Percentiles rank a stretch among this genome's conserved stretches.
These are phyloP conservation scores for Amblyjoppa fuscipennis DNA, from an alignment of 2,888 invertebrate genomes.

Conservation along the genomic window DNA sequence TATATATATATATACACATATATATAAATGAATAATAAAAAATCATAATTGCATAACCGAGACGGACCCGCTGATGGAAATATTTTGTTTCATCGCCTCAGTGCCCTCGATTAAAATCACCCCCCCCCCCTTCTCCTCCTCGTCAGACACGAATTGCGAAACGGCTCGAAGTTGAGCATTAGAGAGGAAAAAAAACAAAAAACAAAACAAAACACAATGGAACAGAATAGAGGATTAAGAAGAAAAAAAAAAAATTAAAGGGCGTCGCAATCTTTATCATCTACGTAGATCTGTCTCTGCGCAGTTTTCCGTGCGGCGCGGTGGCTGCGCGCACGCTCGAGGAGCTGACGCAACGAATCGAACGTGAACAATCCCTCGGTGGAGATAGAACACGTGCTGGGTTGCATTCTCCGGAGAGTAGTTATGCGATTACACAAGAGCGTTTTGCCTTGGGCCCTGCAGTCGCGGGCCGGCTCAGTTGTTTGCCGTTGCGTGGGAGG, in stretches of 20 bases:
- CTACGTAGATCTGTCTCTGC: conserved; percentile 23
- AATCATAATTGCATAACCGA: no score
- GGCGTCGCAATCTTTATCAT: conserved; percentile 33
- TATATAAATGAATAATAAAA: no score
- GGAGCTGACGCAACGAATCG: conserved; percentile 56
- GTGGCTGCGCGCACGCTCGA: background rate
- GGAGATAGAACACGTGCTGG: conserved; percentile 63
- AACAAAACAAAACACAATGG: background rate
- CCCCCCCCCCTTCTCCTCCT: no score
- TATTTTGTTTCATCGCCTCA: no score
- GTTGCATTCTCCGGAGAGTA: conserved; percentile 64
- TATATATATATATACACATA: no score
- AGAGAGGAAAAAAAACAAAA: background rate
- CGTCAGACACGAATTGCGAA: background rate
- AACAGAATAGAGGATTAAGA: background rate
- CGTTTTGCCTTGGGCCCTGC: conserved; percentile 66
- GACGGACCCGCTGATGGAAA: no score
- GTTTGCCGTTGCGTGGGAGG: conserved; percentile 51
- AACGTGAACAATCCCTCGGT: conserved; percentile 59
- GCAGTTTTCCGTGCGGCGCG: background rate
- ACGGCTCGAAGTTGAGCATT: background rate
- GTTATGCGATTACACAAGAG: conserved; percentile 71
- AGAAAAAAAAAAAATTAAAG: background rate
- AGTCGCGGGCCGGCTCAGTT: conserved; percentile 39
- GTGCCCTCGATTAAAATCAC: no score